phyloP scores from a whole-genome alignment of 2,888 invertebrate species.

The Gibbula magus region DNA sequence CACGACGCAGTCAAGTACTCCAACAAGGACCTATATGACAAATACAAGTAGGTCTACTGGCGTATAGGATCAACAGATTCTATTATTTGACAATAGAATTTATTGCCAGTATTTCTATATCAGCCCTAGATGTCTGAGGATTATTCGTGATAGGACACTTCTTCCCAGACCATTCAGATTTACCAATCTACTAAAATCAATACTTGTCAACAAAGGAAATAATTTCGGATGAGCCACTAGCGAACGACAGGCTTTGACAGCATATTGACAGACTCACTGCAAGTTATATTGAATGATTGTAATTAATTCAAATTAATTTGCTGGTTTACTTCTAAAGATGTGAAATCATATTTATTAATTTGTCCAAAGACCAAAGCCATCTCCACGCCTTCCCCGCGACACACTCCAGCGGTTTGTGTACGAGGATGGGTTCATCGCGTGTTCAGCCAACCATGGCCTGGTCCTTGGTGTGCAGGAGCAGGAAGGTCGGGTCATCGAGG shows the following conservation, averaged over 20 bases:
- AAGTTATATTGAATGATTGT: too few relatives aligned
- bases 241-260: too few relatives aligned
- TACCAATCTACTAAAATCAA: too few relatives aligned
- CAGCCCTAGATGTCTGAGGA: neutral
- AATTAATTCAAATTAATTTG: neutral
- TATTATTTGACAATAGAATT: neutral
- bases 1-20: slow-evolving; percentile 63
- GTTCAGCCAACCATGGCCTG: slow-evolving; percentile 59
- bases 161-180: too few relatives aligned
- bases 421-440: slow-evolving; percentile 70
- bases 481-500: slow-evolving; percentile 67
- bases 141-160: neutral
- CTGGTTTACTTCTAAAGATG: too few relatives aligned
- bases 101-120: neutral
- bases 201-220: too few relatives aligned
- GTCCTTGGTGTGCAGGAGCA: slow-evolving; percentile 68
- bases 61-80: neutral
- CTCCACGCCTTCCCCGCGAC: slow-evolving; percentile 32
- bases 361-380: slow-evolving; percentile 53
- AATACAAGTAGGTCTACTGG: slow-evolving; percentile 63
- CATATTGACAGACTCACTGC: too few relatives aligned
- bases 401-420: slow-evolving; percentile 68
- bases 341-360: too few relatives aligned
- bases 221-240: too few relatives aligned
- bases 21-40: slow-evolving; percentile 68